Base-by-base conservation (phyloP, 2,888 invertebrate genomes). In the Rhingia campestris region DNA sequence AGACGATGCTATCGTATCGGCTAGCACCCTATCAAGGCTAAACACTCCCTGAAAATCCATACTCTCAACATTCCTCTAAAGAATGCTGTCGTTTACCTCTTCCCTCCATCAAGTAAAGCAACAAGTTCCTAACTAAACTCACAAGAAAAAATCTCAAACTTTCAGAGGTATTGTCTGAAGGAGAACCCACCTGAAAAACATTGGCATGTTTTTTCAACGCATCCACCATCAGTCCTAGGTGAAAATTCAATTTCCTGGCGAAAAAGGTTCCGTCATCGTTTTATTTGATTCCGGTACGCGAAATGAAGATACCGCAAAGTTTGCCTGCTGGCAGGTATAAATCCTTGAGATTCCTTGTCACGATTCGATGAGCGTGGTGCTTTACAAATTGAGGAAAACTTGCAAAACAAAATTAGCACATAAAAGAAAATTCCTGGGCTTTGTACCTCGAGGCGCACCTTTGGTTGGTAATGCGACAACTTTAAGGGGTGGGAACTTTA, bases 351-450 rank as follows among this genome's bases (percentile, higher is more conserved):
- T 77, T 77, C 49, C 59, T 35, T 63, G 73, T 58, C 39, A 63
- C 61, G 72, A 56, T 70, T 72, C 49, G 61, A 81, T 45, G 61
- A 72, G 49, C 61, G 43, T 9, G 49, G 53, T 53, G 49, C 56
- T 39, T 63, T 81, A 43, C 54, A 66, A 72, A 81, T 66, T 64
- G 76, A 66, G 66, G 72, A 51, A 72, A 79, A 79, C 64, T 72
- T 75, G 37, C 70, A 77, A 22, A 77, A 77, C 64, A 59, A 79
- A 81, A 81, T 72, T 77, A 72, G 72, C 72, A 67, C 66, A 73
- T 75, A 67, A 81, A 77, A 66, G 64, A 67, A 76, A 66, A 76
- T 72, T 61, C 59, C 66, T 47, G 30, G 14, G 66, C 59, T 54
- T 59, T 75, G 74, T 66, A 58, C 49, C 74, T 58, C 14, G 37